phyloP scores from a whole-genome alignment of 1,140 invertebrate genomes.

The Magallana ariakensis region DNA sequence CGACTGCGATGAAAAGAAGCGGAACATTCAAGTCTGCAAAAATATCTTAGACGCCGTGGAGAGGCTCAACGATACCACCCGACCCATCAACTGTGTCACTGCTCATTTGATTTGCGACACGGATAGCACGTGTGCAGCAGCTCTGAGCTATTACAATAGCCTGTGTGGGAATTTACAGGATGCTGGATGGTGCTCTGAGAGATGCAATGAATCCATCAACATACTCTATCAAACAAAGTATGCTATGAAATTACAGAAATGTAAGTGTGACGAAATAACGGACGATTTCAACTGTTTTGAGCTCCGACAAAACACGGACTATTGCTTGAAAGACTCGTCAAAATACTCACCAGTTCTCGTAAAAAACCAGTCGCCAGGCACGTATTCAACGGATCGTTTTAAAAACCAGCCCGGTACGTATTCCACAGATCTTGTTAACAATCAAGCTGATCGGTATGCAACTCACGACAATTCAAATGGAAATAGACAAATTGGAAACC shows the following conservation, averaged over 20 bases:
- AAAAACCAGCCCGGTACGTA: too few species aligned
- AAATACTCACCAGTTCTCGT: neutral
- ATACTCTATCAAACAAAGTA: slow-evolving; percentile 72
- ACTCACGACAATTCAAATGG: too few species aligned
- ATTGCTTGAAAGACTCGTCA: slow-evolving; percentile 18
- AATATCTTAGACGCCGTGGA: slow-evolving; percentile 63
- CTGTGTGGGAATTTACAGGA: slow-evolving; percentile 65
- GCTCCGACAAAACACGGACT: slow-evolving; percentile 4
- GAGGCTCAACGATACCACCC: slow-evolving; percentile 56
- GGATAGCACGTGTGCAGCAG: slow-evolving; percentile 73
- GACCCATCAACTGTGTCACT: slow-evolving; percentile 67
- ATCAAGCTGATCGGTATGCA: too few species aligned
- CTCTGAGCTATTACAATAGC: slow-evolving; percentile 68
- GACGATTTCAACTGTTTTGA: slow-evolving; percentile 67
- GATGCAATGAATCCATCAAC: slow-evolving; percentile 72
- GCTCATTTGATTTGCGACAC: slow-evolving; percentile 74
- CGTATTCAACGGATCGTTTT: too few species aligned
- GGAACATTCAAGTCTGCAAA: slow-evolving; percentile 67
- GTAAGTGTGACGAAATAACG: slow-evolving; percentile 70
- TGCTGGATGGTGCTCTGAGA: slow-evolving; percentile 62
- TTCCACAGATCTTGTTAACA: too few species aligned
- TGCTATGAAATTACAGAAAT: slow-evolving; percentile 70
- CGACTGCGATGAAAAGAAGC: slow-evolving; percentile 64
- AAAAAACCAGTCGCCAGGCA: too few species aligned
- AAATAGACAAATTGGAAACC: too few species aligned